These are phyloP conservation scores for Patagioenas fasciata DNA, from an alignment of 2,113 vertebrate genomes.

Conservation along the genomic window DNA sequence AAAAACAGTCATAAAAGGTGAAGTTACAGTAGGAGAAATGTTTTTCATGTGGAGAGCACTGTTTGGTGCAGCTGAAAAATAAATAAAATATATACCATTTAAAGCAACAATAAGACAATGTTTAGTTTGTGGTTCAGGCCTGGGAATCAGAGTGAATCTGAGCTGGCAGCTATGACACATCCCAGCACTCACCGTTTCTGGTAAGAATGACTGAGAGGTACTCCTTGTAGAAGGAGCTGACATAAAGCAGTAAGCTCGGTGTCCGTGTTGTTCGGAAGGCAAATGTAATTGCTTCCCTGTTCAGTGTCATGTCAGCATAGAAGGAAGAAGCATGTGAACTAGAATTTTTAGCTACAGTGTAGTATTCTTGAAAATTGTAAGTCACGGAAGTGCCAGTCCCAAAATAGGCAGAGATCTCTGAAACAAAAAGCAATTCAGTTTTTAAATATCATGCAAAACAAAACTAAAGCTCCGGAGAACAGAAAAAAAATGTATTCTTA, in stretches of 20 bases:
- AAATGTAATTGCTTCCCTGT: constrained; percentile 80
- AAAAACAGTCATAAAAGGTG: not conserved
- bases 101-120: not conserved
- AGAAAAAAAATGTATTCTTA: not conserved
- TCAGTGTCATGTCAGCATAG: constrained; percentile 83
- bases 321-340: constrained; percentile 84
- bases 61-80: not conserved
- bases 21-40: not conserved
- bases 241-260: constrained; percentile 84
- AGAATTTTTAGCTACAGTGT: constrained; percentile 80
- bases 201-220: constrained; percentile 86
- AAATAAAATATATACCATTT: not conserved
- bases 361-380: constrained; percentile 90
- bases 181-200: constrained; percentile 83
- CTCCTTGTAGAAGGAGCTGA: constrained; percentile 85
- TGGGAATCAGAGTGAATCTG: not conserved
- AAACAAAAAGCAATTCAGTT: constrained; percentile 36
- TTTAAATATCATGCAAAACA: not conserved
- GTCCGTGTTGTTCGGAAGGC: constrained; percentile 85
- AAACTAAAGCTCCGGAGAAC: not conserved
- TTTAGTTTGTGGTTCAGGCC: not conserved
- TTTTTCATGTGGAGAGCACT: not conserved
- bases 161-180: not conserved
- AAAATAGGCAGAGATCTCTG: constrained; percentile 91
- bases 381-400: constrained; percentile 80